These are phyloP conservation scores for Verasper variegatus DNA, from an alignment of 2,113 vertebrate genomes.

Conservation along the genomic window DNA sequence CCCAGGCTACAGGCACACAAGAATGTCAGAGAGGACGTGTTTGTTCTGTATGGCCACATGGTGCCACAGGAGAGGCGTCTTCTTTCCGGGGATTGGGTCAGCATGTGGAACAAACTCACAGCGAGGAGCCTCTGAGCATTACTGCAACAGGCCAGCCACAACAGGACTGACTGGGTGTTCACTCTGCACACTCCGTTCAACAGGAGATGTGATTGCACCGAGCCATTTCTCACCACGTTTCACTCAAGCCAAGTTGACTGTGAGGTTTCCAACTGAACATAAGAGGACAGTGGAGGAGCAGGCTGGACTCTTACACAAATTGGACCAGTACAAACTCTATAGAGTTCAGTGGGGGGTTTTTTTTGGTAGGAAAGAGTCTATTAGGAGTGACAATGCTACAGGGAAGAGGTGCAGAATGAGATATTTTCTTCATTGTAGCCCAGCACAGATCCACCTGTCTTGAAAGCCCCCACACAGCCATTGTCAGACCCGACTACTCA, in stretches of 20 bases:
- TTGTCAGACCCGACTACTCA: background rate
- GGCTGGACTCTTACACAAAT: background rate
- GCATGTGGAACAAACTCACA: slow-evolving; percentile 58
- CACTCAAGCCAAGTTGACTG: background rate
- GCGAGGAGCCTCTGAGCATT: slow-evolving; percentile 23
- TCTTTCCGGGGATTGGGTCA: slow-evolving; percentile 55
- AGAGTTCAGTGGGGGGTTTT: background rate
- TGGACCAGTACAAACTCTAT: background rate
- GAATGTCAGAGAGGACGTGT: slow-evolving; percentile 56
- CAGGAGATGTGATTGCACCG: slow-evolving; percentile 27
- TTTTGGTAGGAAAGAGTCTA: background rate
- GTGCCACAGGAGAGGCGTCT: slow-evolving; percentile 60
- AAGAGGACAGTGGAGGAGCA: slow-evolving; percentile 2
- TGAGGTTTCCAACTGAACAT: background rate
- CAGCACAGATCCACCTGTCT: background rate
- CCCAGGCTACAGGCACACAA: slow-evolving; percentile 50
- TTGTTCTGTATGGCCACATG: slow-evolving; percentile 60
- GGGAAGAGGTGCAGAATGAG: background rate
- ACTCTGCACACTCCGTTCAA: slow-evolving; percentile 8
- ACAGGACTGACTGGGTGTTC: slow-evolving; percentile 13
- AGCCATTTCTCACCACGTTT: slow-evolving; percentile 23
- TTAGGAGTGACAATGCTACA: background rate
- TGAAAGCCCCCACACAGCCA: background rate
- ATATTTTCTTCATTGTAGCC: background rate
- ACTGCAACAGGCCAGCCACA: slow-evolving; percentile 24